phyloP scores from a whole-genome alignment of 2,888 invertebrate species.

The Iphiclides podalirius region DNA sequence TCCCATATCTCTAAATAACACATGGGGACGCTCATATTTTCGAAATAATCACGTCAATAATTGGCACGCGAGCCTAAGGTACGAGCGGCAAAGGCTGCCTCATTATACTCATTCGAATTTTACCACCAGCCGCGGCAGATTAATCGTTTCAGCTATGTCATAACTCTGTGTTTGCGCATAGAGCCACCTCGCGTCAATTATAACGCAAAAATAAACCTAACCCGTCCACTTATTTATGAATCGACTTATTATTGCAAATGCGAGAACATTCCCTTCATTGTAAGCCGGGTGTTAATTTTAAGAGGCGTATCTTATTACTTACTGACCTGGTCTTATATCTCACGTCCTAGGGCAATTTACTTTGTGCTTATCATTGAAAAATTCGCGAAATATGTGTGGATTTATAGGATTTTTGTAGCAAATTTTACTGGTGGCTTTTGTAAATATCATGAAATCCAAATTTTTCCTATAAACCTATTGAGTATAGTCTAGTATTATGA shows the following conservation, averaged over 20 bases:
- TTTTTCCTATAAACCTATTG: too few species aligned
- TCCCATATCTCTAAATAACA: slow-evolving; percentile 64
- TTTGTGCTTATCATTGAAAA: neutral
- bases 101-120: slow-evolving; percentile 68
- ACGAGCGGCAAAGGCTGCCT: slow-evolving; percentile 53
- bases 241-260: slow-evolving; percentile 24
- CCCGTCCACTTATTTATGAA: slow-evolving; percentile 65
- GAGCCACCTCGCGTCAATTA: slow-evolving; percentile 69
- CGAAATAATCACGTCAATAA: slow-evolving; percentile 79
- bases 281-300: slow-evolving; percentile 8
- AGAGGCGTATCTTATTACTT: slow-evolving; percentile 8
- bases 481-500: too few species aligned
- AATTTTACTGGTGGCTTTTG: too few species aligned
- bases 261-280: slow-evolving; percentile 13
- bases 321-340: neutral
- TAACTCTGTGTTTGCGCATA: slow-evolving; percentile 63
- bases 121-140: slow-evolving; percentile 77
- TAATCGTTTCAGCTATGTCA: slow-evolving; percentile 76
- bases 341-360: neutral
- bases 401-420: too few species aligned
- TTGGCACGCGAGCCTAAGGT: slow-evolving; percentile 67
- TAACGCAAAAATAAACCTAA: slow-evolving; percentile 58
- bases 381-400: neutral
- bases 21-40: slow-evolving; percentile 72
- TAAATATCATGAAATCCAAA: too few species aligned